phyloP scores from a whole-genome alignment of 2,113 vertebrate genomes.

The Pseudonaja textilis region DNA sequence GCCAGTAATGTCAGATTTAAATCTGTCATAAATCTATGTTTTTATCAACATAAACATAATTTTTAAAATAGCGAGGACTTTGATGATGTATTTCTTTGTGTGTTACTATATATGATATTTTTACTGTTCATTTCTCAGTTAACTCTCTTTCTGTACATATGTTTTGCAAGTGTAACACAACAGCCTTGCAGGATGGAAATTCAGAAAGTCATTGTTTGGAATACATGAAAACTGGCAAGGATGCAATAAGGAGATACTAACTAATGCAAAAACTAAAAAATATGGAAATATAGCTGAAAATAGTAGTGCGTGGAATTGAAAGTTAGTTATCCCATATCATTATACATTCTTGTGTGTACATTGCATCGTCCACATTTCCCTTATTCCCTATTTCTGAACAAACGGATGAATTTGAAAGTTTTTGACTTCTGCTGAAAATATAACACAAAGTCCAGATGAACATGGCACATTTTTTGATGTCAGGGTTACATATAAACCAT shows the following conservation, averaged over 20 bases:
- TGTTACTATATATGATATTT: not conserved
- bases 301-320: not conserved
- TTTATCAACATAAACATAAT: not conserved
- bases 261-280: not conserved
- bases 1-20: not conserved
- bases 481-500: slow-evolving; percentile 66
- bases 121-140: slow-evolving; percentile 1
- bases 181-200: not conserved
- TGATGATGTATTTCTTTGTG: not conserved
- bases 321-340: not conserved
- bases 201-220: not conserved
- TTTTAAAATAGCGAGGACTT: not conserved
- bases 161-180: not conserved
- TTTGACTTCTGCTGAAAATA: slow-evolving; percentile 61
- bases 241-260: not conserved
- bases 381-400: slow-evolving; percentile 49
- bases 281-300: not conserved
- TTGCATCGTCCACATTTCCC: not conserved
- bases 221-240: not conserved
- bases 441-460: slow-evolving; percentile 67
- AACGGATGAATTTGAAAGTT: slow-evolving; percentile 66
- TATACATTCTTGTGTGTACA: no score
- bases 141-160: not conserved
- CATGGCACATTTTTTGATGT: slow-evolving; percentile 45
- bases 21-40: not conserved